Evolutionary conservation across 2,888 invertebrate genomes (phyloP), one percentile per base, ranked within the genome.

Genomic region (Arrhopalites spinosus): DNA sequence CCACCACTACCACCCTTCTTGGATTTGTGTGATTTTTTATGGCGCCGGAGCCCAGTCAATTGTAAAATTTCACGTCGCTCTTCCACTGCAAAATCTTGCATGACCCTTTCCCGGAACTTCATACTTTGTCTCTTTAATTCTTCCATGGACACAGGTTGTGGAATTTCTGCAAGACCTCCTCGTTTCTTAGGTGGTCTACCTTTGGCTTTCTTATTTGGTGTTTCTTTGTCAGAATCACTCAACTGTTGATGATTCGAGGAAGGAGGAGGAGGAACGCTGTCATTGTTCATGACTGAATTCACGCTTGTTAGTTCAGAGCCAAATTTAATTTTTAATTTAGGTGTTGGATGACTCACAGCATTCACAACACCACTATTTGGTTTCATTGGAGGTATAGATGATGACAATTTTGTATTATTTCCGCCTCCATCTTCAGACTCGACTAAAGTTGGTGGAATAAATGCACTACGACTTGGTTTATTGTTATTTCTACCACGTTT

Each of bases 121-220:
- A 95, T 94, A 83, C 92, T 93, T 83, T 94, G 93, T 1, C 93
- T 89, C 79, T 91, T 91, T 68, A 94, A 86, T 84, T 94, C 93
- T 85, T 94, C 93, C 80, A 94, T 89, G 78, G 91, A 91, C 0
- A 92, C 92, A 5, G 80, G 78, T 5, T 73, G 47, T 3, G 75
- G 73, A 5, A 79, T 73, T 56, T 77, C 80, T 76, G 77, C 80
- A 11, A 81, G 63, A 1, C 81, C 81, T n/a, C 36, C 36, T 20
- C 94, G 90, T 84, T 95, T 95, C 86, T 95, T 95, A 0, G 94
- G 94, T 68, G 95, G 95, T 79, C 92, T 86, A 83, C 85, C 83
- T 69, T 85, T 84, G 7, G 85, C 82, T 76, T 84, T 85, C 75
- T 85, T 82, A 25, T 77, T 79, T 5, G 83, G 82, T 2, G 79